phyloP scores from a whole-genome alignment of 1,140 invertebrate species.

The Heliconius nattereri region DNA sequence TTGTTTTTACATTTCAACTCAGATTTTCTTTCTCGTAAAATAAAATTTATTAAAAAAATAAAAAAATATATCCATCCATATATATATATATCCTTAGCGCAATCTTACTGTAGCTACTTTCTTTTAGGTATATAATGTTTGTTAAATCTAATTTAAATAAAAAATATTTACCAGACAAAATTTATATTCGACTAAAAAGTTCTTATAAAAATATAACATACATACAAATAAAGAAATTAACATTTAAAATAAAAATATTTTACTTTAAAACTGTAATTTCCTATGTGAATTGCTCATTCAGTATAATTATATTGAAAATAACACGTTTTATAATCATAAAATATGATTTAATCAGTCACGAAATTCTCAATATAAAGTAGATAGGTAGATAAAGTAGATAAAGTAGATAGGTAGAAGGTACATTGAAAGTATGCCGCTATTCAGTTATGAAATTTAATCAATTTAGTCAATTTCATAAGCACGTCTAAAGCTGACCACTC shows the following conservation, averaged over 20 bases:
- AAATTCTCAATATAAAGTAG: conserved; percentile 44
- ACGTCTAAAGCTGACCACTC: conserved; percentile 58
- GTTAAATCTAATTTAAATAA: too few species aligned
- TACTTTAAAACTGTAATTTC: too few species aligned
- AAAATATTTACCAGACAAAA: too few species aligned
- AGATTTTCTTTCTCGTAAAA: neutral
- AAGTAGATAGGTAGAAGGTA: conserved; percentile 38
- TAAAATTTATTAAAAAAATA: neutral
- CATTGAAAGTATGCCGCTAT: conserved; percentile 56
- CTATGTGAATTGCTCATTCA: neutral
- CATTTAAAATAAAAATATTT: too few species aligned
- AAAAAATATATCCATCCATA: too few species aligned
- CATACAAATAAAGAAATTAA: neutral
- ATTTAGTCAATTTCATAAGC: conserved; percentile 70
- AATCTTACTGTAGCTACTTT: too few species aligned
- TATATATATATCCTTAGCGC: too few species aligned
- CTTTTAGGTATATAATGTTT: too few species aligned
- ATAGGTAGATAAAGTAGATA: conserved; percentile 41
- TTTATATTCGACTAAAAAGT: too few species aligned
- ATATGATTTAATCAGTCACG: conserved; percentile 35
- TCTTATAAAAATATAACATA: neutral
- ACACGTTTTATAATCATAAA: neutral
- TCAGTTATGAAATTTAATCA: conserved; percentile 76
- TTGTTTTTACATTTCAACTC: neutral
- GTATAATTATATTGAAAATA: neutral